Evolutionary conservation across 2,113 vertebrate genomes (phyloP).

Genomic region (Nerophis ophidion): DNA sequence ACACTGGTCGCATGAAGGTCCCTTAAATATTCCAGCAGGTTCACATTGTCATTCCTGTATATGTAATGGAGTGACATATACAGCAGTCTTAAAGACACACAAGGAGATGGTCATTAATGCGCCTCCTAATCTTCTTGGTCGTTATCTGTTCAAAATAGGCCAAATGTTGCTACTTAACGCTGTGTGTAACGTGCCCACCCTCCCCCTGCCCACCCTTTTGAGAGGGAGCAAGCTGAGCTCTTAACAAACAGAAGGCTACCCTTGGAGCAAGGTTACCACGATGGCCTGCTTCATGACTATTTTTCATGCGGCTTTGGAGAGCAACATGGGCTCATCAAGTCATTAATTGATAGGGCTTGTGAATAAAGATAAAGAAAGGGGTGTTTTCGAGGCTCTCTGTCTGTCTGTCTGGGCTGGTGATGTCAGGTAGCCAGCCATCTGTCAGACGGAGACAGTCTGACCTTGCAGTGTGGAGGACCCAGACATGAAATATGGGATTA

Average conservation of each 20-base stretch:
- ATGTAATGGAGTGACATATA: constrained; percentile 1
- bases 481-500: constrained; percentile 52
- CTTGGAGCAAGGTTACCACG: constrained; percentile 60
- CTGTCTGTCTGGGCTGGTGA: constrained; percentile 39
- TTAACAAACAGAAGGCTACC: constrained; percentile 52
- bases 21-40: not conserved
- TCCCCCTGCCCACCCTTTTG: constrained; percentile 20
- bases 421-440: constrained; percentile 67
- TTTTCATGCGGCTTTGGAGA: constrained; percentile 23
- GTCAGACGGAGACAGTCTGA: constrained; percentile 53
- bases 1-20: no score
- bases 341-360: constrained; percentile 35
- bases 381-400: constrained; percentile 11
- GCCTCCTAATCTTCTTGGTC: constrained; percentile 46
- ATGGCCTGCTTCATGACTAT: constrained; percentile 27
- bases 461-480: constrained; percentile 53
- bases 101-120: constrained; percentile 35
- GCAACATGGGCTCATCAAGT: constrained; percentile 26
- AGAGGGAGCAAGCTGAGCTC: constrained; percentile 42
- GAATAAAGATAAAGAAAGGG: constrained; percentile 7
- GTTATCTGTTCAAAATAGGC: constrained; percentile 52
- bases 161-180: constrained; percentile 45
- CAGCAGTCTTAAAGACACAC: constrained; percentile 40
- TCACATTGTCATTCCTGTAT: not conserved
- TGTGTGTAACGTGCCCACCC: constrained; percentile 28